Percentiles rank a stretch among this genome's conserved stretches.
These are phyloP conservation scores for Polypedilum pembai DNA, from an alignment of 1,140 invertebrate species.

Conservation along the genomic window DNA sequence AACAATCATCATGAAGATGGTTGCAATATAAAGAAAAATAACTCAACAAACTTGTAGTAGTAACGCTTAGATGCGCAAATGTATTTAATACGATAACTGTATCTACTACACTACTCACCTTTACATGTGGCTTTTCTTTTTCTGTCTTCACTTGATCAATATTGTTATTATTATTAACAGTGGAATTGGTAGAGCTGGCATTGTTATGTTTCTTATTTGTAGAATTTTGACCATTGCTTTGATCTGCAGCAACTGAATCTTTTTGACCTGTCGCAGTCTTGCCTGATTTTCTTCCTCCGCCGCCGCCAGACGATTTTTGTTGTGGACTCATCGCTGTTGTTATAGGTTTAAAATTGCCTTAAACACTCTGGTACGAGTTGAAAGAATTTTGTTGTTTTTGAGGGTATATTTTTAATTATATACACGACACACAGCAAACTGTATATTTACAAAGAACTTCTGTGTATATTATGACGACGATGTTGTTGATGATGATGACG, in stretches of 20 bases:
- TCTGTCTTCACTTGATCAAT: conserved; percentile 42
- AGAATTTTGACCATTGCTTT: background rate
- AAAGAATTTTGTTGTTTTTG: background rate
- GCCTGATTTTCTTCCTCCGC: background rate
- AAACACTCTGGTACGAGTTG: background rate
- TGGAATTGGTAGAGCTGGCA: background rate
- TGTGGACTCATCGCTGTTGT: background rate
- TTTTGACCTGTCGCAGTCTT: background rate
- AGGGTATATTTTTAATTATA: conserved; percentile 16
- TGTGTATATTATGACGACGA: background rate
- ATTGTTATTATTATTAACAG: conserved; percentile 35
- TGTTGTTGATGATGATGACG: no score
- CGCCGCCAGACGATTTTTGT: conserved; percentile 12
- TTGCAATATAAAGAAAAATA: conserved; percentile 9
- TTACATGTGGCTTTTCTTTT: conserved; percentile 42
- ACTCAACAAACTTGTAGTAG: background rate
- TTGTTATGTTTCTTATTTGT: conserved; percentile 23
- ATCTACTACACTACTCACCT: conserved; percentile 33
- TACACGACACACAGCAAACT: conserved; percentile 16
- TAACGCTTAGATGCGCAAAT: background rate
- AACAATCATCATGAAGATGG: background rate
- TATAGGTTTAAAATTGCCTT: background rate
- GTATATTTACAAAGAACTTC: conserved; percentile 15
- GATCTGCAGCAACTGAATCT: conserved; percentile 6
- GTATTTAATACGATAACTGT: background rate